phyloP scores from a whole-genome alignment of 2,797 vertebrate species.

The Helicolenus hilgendorfi region DNA sequence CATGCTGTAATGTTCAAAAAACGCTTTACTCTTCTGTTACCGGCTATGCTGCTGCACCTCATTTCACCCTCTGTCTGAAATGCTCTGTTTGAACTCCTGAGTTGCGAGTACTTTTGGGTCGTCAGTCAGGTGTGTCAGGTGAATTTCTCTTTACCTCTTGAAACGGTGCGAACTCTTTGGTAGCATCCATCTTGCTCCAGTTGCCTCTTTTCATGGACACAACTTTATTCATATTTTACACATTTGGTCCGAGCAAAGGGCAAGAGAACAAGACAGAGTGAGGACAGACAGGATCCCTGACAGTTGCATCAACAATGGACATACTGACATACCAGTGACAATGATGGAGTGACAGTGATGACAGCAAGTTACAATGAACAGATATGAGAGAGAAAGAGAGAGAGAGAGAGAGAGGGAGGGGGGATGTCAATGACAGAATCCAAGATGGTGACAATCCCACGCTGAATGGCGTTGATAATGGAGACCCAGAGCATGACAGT shows the following conservation, averaged over 20 bases:
- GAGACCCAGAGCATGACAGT: background rate
- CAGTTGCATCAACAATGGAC: background rate
- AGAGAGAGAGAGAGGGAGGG: background rate
- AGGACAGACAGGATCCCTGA: background rate
- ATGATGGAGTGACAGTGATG: slow-evolving; percentile 23
- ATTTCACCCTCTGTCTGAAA: too few species aligned
- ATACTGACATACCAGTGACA: background rate
- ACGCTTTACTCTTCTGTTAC: too few species aligned
- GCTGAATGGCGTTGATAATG: background rate
- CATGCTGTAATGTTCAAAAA: too few species aligned
- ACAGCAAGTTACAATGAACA: background rate
- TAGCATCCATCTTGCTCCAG: too few species aligned
- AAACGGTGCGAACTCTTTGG: too few species aligned
- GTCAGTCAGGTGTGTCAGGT: too few species aligned
- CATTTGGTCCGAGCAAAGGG: background rate
- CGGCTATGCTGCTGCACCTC: too few species aligned
- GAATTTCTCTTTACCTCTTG: too few species aligned
- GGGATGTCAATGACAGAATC: background rate
- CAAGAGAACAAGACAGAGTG: background rate
- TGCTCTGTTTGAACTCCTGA: too few species aligned
- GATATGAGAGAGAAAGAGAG: background rate
- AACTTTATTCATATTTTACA: background rate
- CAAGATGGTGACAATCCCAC: background rate
- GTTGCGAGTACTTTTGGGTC: too few species aligned
- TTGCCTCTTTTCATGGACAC: background rate